Percentiles rank a stretch among this genome's conserved stretches.
These are phyloP conservation scores for Anniella stebbinsi DNA, from an alignment of 2,797 vertebrate species.

Conservation along the genomic window DNA sequence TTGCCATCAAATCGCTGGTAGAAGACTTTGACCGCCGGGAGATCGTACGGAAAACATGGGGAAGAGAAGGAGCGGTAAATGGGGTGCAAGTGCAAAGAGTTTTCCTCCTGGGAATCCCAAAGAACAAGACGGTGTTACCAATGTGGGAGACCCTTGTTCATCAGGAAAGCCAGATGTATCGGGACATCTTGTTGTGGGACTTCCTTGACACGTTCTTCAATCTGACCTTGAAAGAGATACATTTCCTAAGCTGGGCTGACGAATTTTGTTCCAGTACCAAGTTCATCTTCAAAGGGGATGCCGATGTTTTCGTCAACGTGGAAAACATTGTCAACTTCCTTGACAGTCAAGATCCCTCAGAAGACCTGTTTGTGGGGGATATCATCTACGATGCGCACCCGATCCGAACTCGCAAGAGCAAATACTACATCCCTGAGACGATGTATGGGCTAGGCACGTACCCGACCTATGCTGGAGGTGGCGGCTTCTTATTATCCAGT, in stretches of 20 bases:
- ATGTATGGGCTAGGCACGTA: conserved; percentile 91
- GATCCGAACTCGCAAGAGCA: conserved; percentile 88
- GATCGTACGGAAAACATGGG: conserved; percentile 95
- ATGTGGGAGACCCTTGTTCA: conserved; percentile 90
- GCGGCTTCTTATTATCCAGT: conserved; percentile 93
- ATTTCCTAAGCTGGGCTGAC: conserved; percentile 95
- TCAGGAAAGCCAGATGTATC: conserved; percentile 88
- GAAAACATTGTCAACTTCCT: conserved; percentile 95
- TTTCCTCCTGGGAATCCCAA: conserved; percentile 92
- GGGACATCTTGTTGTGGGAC: conserved; percentile 94
- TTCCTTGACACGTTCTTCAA: conserved; percentile 98
- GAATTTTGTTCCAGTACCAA: conserved; percentile 85
- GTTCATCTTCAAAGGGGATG: conserved; percentile 96
- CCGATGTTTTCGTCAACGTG: conserved; percentile 93
- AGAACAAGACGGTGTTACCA: conserved; percentile 78
- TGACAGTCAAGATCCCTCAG: conserved; percentile 68
- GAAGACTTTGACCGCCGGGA: conserved; percentile 95
- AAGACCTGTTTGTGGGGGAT: conserved; percentile 93
- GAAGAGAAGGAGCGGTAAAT: conserved; percentile 84
- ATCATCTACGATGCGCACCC: conserved; percentile 93
- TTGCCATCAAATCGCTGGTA: conserved; percentile 91
- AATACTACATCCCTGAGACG: conserved; percentile 93
- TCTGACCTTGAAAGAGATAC: conserved; percentile 96
- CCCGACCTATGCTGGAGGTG: conserved; percentile 93
- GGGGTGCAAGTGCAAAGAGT: conserved; percentile 87